These are phyloP conservation scores for Radopholus similis DNA, from an alignment of 1,140 invertebrate genomes.

Conservation along the genomic window DNA sequence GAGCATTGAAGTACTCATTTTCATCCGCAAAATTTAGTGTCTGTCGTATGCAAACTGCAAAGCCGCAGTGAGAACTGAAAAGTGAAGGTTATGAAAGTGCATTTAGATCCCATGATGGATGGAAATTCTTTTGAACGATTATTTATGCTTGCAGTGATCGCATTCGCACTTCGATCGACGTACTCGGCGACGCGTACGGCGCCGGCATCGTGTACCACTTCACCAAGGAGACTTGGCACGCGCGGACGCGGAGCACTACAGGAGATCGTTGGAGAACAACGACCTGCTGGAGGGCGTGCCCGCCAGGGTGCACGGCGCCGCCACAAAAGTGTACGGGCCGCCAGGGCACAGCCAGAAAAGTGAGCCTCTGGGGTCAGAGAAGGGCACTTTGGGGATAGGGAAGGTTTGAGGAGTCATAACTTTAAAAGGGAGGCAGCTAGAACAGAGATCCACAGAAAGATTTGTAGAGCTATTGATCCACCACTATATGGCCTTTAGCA, in stretches of 20 bases:
- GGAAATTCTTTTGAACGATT: not conserved
- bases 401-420: not conserved
- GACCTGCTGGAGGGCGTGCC: not conserved
- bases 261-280: slow-evolving; percentile 23
- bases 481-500: no score
- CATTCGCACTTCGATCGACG: slow-evolving; percentile 92
- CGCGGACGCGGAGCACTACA: slow-evolving; percentile 44
- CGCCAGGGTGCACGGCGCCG: slow-evolving; percentile 6
- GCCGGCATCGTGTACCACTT: slow-evolving; percentile 86
- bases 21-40: no score
- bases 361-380: not conserved
- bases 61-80: no score
- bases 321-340: not conserved
- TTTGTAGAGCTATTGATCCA: no score
- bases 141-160: slow-evolving; percentile 72
- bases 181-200: slow-evolving; percentile 87
- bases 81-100: no score
- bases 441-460: no score
- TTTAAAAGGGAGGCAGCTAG: not conserved
- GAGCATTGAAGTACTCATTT: no score
- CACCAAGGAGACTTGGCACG: slow-evolving; percentile 75
- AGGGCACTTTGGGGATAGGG: not conserved
- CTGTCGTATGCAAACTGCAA: no score
- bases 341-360: not conserved
- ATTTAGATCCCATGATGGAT: no score